Percentiles rank a stretch among this genome's conserved stretches.
These are phyloP conservation scores for Pseudococcus longispinus DNA, from an alignment of 2,888 invertebrate genomes.

Conservation along the genomic window DNA sequence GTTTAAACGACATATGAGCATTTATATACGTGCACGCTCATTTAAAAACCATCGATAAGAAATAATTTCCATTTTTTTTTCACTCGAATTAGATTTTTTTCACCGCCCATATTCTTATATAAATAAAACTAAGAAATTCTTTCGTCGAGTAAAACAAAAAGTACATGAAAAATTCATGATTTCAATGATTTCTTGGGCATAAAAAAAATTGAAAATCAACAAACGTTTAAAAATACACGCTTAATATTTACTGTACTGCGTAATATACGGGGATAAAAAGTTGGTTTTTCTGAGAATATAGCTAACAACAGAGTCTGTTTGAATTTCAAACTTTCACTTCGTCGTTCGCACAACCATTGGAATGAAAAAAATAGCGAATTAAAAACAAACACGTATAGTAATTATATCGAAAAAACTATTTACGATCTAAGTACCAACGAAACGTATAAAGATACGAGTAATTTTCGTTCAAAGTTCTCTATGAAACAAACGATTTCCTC, in stretches of 20 bases:
- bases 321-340: not conserved
- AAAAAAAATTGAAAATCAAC: constrained; percentile 14
- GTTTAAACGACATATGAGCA: constrained; percentile 35
- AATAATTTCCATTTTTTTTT: not conserved
- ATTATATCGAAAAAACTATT: not conserved
- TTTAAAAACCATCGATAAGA: not conserved
- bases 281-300: constrained; percentile 42
- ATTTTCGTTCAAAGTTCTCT: not conserved
- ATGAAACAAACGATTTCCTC: not conserved
- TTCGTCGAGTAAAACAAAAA: not conserved
- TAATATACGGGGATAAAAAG: constrained; percentile 50
- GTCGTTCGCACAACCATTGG: not conserved
- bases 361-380: not conserved
- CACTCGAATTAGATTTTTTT: no score
- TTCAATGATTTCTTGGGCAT: not conserved
- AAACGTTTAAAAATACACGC: constrained; percentile 43
- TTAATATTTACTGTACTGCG: constrained; percentile 56
- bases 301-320: not conserved
- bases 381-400: not conserved
- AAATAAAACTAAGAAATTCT: not conserved
- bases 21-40: constrained; percentile 49
- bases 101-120: not conserved
- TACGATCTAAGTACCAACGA: not conserved
- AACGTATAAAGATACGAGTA: no score
- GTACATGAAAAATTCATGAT: constrained; percentile 13